Percentiles rank a stretch among this genome's conserved stretches.
phyloP scores from a whole-genome alignment of 2,113 vertebrate species.

The Albula goreensis region DNA sequence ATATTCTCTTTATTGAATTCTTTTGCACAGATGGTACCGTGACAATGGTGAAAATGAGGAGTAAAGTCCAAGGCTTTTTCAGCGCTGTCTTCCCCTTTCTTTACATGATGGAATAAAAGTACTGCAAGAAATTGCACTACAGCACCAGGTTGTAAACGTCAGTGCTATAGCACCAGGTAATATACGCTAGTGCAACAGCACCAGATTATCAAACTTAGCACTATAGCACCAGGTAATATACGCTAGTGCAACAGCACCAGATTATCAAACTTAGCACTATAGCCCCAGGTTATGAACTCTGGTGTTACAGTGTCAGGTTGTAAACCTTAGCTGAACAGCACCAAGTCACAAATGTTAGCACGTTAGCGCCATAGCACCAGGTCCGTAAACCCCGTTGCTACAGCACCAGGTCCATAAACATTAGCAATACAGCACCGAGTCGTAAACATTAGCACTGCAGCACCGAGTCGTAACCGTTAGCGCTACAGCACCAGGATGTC shows the following conservation, averaged over 20 bases:
- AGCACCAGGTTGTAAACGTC: neutral
- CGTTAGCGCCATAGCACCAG: neutral
- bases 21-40: slow-evolving; percentile 46
- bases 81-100: slow-evolving; percentile 43
- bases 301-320: too few species aligned
- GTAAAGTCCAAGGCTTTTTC: slow-evolving; percentile 46
- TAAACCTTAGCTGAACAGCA: too few species aligned
- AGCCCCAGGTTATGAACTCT: neutral
- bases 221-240: slow-evolving; percentile 50
- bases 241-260: neutral
- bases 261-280: neutral
- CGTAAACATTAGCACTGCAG: neutral
- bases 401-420: neutral
- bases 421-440: neutral
- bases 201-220: too few species aligned
- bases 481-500: slow-evolving; percentile 50
- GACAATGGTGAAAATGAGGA: slow-evolving; percentile 45
- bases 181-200: slow-evolving; percentile 5
- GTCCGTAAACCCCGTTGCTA: neutral
- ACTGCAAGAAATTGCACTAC: slow-evolving; percentile 41
- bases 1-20: slow-evolving; percentile 50
- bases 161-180: slow-evolving; percentile 48
- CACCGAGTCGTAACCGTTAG: neutral
- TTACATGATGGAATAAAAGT: slow-evolving; percentile 47
- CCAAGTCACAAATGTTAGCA: too few species aligned